Base-by-base conservation (phyloP, 35 echinoderm and acorn worm genomes). In the Ptychodera flava region DNA sequence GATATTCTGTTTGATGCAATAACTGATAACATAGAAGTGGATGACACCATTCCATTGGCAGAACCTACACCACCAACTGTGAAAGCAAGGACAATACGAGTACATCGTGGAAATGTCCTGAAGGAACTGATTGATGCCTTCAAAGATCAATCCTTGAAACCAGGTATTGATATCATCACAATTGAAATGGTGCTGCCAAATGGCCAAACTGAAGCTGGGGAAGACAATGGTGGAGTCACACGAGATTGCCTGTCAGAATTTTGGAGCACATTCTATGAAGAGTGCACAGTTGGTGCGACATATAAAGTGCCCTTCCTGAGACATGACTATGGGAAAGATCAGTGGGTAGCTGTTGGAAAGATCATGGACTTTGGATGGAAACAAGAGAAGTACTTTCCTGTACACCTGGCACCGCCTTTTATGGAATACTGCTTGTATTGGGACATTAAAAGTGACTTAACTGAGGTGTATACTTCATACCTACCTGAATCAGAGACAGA, bases 291-390 rank as follows among this genome's bases (percentile, higher is more conserved):
- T 22, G 86, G 86, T 16, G 78, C 33, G 31, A 36, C 77, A 29
- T 33, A 36, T 28, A 87, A 87, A 87, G 86, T 87, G 32, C 86
- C 86, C 16, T 87, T 87, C 35, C 78, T 80, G 37, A 34, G 86
- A 30, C 86, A 87, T 87, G 86, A 80, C 0, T 85, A 33, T 85
- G 45, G 84, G 16, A 33, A 10, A 31, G 32, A 38, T 0, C 45
- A 85, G 78, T 85, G 84, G 38, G 34, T 85, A 31, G 31, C 45
- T 0, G 45, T 85, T 33, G 52, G 45, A 28, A 85, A 85, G 29
- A 85, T 85, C 14, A 85, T 85, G 16, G n/a, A 77, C 30, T 85
- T 77, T 85, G 84, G 84, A 2, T 85, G 84, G 84, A 28, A 85
- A 29, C 1, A 28, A 76, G 75, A 76, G 75, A 76, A 33, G 34